A percentile compares a stretch with the other conserved stretches of the same genome.
Evolutionary conservation across 2,113 vertebrate genomes (phyloP).

Genomic region (Hypanus sabinus): DNA sequence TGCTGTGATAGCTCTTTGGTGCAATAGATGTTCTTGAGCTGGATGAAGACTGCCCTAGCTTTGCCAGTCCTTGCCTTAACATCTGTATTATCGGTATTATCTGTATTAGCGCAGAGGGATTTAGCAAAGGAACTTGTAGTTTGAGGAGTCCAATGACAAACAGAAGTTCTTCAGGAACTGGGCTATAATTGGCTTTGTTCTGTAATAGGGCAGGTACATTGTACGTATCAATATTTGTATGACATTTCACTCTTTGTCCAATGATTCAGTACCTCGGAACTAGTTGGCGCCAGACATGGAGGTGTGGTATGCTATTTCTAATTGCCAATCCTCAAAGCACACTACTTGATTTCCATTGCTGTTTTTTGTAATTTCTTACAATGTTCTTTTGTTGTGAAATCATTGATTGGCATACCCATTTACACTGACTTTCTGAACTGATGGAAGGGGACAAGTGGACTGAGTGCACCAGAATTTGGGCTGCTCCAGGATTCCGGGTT

Average conservation of each 20-base stretch:
- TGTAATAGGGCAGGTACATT: not conserved
- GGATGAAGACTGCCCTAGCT: too few species aligned
- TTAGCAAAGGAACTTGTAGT: not conserved
- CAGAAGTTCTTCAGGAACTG: not conserved
- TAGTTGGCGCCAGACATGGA: not conserved
- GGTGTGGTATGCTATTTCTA: not conserved
- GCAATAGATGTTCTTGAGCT: too few species aligned
- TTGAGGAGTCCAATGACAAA: not conserved
- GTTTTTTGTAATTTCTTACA: not conserved
- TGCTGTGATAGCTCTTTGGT: too few species aligned
- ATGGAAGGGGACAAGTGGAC: not conserved
- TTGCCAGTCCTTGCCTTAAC: too few species aligned
- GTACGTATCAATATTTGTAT: not conserved
- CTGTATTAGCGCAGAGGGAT: not conserved
- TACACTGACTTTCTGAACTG: not conserved
- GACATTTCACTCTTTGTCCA: not conserved
- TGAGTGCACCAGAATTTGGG: not conserved
- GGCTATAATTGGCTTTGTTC: not conserved
- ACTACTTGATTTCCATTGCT: not conserved
- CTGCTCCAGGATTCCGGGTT: not conserved
- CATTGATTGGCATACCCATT: not conserved
- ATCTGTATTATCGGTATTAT: too few species aligned
- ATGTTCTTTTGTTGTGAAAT: not conserved
- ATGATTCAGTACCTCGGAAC: not conserved
- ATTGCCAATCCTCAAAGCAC: not conserved